Evolutionary conservation across 2,888 invertebrate genomes (phyloP), one percentile per base, ranked within the genome.

Genomic region (Drosophila quinaria): DNA sequence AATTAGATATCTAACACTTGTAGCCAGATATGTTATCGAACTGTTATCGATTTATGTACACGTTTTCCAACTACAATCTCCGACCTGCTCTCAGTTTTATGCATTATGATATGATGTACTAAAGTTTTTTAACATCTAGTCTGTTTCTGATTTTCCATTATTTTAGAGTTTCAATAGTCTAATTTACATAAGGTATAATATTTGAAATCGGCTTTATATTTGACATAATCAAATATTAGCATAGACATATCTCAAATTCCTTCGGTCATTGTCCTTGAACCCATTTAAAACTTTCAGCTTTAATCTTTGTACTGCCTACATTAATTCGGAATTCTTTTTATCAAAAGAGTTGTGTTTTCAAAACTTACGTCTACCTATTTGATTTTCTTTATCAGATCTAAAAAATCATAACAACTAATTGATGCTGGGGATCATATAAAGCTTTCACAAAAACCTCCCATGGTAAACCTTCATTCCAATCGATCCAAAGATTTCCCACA

Each of bases 1-100:
- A 56, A 55, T 44, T 42, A 11, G 15, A 49, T 47, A 42, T 11
- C 22, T 17, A 46, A 19, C 47, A 31, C n/a, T 37, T 47, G 22
- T 47, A 15, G 10, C 22, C 3, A 31, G 22, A 44, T 35, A 11
- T 56, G 33, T 56, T 56, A 44, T 54, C 54, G 17, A 42, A 2
- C 3, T 44, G 22, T 33, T 22, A 33, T 47, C 25, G 46, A 35
- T 25, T 46, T 15, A 22, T 17, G 11, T 29, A 17, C 29, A 41
- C 44, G 22, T 22, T 13, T 44, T 22, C 13, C 2, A 6, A 6
- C 13, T 11, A 15, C 22, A 25, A 4, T 5, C n/a, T 4, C 8
- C 6, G 9, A 5, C 15, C 15, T 39, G 9, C 52, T 11, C 35
- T 25, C 11, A 2, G 25, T 22, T 19, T 33, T 37, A 9, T 17